Evolutionary conservation across 2,113 vertebrate species (phyloP).

Genomic region (Glaucomys volans): DNA sequence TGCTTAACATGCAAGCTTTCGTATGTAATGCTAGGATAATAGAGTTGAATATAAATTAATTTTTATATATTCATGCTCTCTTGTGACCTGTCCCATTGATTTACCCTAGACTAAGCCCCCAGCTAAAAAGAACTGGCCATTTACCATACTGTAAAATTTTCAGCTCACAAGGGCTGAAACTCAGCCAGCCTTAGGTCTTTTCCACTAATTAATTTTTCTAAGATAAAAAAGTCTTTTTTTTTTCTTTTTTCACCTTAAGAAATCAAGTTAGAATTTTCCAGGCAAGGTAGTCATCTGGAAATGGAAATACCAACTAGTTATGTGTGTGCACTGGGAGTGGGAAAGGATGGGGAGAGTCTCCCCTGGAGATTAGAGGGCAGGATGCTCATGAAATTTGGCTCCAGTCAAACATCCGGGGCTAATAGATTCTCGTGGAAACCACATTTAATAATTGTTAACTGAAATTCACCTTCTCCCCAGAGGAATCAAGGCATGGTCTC

Average conservation of each 20-base stretch:
- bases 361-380: neutral
- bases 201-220: slow-evolving; percentile 67
- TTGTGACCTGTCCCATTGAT: neutral
- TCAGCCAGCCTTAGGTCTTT: slow-evolving; percentile 47
- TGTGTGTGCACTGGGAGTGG: neutral
- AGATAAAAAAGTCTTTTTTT: slow-evolving; percentile 51
- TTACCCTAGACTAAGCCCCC: neutral
- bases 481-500: neutral
- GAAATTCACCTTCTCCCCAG: slow-evolving; percentile 32
- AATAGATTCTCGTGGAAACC: slow-evolving; percentile 25
- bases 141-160: slow-evolving; percentile 6
- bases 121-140: neutral
- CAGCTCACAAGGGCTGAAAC: slow-evolving; percentile 3
- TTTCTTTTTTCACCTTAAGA: neutral
- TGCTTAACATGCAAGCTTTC: slow-evolving; percentile 56
- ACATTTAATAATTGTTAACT: slow-evolving; percentile 34
- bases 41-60: slow-evolving; percentile 45
- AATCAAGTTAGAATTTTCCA: slow-evolving; percentile 58
- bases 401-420: neutral
- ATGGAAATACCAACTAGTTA: neutral
- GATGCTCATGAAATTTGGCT: neutral
- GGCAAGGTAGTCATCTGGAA: neutral
- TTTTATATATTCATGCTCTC: slow-evolving; percentile 35
- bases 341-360: neutral
- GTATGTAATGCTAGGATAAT: slow-evolving; percentile 53